Base-by-base conservation (phyloP, 30 jellyfish, hydroid and myxozoan genomes). In the Aurelia aurita region DNA sequence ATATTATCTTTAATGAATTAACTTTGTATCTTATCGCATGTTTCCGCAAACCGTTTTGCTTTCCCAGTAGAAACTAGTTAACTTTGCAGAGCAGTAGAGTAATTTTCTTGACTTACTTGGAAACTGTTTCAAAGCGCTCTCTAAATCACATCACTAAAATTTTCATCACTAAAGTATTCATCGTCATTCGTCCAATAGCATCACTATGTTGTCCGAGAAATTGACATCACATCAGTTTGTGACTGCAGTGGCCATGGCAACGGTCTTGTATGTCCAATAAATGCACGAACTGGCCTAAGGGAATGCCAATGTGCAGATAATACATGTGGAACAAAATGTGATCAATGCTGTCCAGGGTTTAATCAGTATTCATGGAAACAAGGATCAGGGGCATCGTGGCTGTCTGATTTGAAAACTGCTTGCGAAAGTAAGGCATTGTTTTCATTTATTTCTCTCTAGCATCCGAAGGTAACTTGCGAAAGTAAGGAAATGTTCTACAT, bases 181-280 rank as follows among this genome's bases (percentile, higher is more conserved):
- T 3, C 46, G n/a, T n/a, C n/a, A n/a, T 39, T 39, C 51, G 51
- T 57, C 20, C 27, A 54, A 18, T 62, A 94, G 99, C 99, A 94
- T 80, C 99, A 94, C 77, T 94, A 94, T 76, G 95, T 64, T 13
- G 99, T 94, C 20, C 88, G 95, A 23, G 96, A 85, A 35, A 84
- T 94, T 13, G 59, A 71, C 32, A 57, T 88, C 73, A 89, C 74
- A 49, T 85, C 96, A 25, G 88, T 82, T 3, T 94, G 99, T 60
- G 95, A 94, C 76, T 94, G 99, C 84, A 88, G 61, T 58, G 99
- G 99, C 4, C 99, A 94, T 83, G 99, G 97, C 12, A 85, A 94
- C 74, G 99, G 99, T 16, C 20, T 46, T 10, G 28, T 60, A 27
- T 94, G 99, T 53, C 99, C 99, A 7, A 58, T 84, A 7, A 86